phyloP scores from a whole-genome alignment of 2,888 invertebrate genomes.

The Acleris laterana region DNA sequence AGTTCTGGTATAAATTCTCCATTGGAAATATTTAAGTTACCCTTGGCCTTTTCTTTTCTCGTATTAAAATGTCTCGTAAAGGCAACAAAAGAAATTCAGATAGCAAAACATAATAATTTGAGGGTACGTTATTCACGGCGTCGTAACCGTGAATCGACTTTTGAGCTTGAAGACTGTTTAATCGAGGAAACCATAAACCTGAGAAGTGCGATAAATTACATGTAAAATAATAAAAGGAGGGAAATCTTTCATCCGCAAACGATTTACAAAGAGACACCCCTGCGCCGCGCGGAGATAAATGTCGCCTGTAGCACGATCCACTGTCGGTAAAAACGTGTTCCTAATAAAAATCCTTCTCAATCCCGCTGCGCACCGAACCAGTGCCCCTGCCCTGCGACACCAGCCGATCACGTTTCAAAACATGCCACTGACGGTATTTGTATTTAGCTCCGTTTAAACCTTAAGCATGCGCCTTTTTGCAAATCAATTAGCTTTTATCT shows the following conservation, averaged over 20 bases:
- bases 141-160: slow-evolving; percentile 41
- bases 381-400: slow-evolving; percentile 9
- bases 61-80: no score
- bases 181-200: slow-evolving; percentile 47
- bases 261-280: slow-evolving; percentile 73
- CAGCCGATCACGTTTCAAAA: slow-evolving; percentile 24
- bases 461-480: slow-evolving; percentile 13
- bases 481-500: slow-evolving; percentile 33
- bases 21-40: no score
- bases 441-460: slow-evolving; percentile 17
- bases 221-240: slow-evolving; percentile 77
- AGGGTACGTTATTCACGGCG: no score
- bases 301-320: slow-evolving; percentile 70
- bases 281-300: slow-evolving; percentile 66
- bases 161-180: slow-evolving; percentile 56
- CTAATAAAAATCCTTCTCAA: slow-evolving; percentile 61
- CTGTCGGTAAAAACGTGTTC: slow-evolving; percentile 67
- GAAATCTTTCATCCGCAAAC: slow-evolving; percentile 75
- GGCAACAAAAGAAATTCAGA: neutral
- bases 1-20: no score
- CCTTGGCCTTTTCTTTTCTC: no score
- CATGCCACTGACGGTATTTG: slow-evolving; percentile 14
- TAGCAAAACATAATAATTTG: neutral
- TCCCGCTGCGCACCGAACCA: slow-evolving; percentile 17
- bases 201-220: slow-evolving; percentile 76